Base-by-base conservation (phyloP, 2,113 vertebrate species). In the Lophius piscatorius region DNA sequence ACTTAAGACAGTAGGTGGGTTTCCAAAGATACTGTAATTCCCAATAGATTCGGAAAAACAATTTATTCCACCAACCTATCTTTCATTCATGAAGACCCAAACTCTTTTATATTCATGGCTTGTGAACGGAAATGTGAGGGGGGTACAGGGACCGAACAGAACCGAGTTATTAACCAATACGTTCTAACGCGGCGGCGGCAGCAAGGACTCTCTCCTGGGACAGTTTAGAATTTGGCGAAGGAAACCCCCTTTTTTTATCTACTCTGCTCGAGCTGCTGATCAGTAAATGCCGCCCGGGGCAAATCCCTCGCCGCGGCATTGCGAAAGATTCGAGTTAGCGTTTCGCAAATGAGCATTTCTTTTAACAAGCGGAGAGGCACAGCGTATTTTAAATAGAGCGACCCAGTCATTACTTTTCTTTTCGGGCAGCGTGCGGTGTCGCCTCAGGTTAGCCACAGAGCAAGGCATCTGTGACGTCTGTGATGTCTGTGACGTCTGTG, bases 41-140 rank as follows among this genome's bases (percentile, higher is more conserved):
- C n/a, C n/a, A n/a, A n/a, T n/a, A n/a, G n/a, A n/a, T n/a, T n/a
- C n/a, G n/a, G 63, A 77, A 81, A 84, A 58, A 47, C 55, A 73
- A 46, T 54, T 64, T 76, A 74, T 77, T 70, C 66, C 11, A 31
- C 5, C 60, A 39, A 63, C 44, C 54, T 44, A 78, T 75, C 51
- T 86, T 84, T 87, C 49, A 85, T 85, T 83, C 60, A 85, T 82
- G 63, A 84, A 78, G 73, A 17, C 33, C 35, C 61, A 55, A 69
- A 31, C 45, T 68, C 40, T 57, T 83, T 83, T 74, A 69, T 81
- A 87, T 82, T 81, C 80, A 81, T 59, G 47, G 59, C 11, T 72
- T 65, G 57, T 1, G n/a, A 28, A 31, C 40, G 62, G 28, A 55
- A 59, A 70, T 70, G 20, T 0, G 31, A 49, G 24, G 3, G 64